Conservation (phyloP, 2,113 vertebrate genomes). For the Peromyscus polionotus region DNA sequence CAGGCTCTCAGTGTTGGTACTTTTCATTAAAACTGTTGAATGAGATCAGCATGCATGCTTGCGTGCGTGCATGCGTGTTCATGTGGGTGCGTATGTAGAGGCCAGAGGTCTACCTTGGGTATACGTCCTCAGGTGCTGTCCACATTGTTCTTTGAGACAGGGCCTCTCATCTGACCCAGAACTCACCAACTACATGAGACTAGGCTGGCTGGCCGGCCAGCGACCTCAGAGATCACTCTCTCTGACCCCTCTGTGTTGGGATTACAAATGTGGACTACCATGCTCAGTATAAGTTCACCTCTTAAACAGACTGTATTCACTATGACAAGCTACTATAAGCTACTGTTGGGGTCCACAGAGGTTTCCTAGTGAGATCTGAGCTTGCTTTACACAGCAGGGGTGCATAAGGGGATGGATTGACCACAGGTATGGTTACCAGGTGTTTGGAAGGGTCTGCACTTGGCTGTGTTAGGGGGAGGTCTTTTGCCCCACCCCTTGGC, state of each 20-base stretch:
- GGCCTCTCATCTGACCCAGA: not conserved
- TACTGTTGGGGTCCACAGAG: no score
- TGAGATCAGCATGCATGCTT: not conserved
- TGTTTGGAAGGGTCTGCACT: no score
- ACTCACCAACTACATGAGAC: not conserved
- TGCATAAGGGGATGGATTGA: no score
- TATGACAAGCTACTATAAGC: not conserved
- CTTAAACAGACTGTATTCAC: not conserved
- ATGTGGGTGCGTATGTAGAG: not conserved
- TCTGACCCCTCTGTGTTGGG: not conserved
- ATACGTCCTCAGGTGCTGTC: not conserved
- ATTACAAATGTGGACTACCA: not conserved
- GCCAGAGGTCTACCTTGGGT: not conserved
- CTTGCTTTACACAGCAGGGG: no score
- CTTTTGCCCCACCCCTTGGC: no score
- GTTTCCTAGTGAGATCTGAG: no score
- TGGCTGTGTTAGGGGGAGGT: no score
- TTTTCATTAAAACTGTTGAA: not conserved
- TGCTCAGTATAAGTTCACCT: not conserved
- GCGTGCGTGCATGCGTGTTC: not conserved
- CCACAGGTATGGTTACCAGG: no score
- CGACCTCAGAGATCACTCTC: not conserved
- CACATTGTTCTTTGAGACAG: not conserved
- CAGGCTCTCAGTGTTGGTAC: not conserved
- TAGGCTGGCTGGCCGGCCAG: not conserved